These are phyloP conservation scores for Malurus melanocephalus DNA, from an alignment of 2,113 vertebrate species.

Conservation along the genomic window DNA sequence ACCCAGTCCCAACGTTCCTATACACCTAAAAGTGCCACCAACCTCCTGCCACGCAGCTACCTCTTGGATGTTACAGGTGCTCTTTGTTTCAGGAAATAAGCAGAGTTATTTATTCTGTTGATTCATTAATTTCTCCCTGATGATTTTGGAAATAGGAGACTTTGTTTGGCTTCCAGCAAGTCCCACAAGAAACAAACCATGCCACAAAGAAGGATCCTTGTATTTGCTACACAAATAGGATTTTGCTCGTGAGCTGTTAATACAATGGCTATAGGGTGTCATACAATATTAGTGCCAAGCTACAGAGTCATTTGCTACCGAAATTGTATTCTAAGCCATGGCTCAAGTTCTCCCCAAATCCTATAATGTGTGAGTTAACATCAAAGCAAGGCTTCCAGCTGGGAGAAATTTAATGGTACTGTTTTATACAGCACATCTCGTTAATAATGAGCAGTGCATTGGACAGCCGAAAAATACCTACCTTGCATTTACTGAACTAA, in stretches of 20 bases:
- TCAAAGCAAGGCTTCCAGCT: not conserved
- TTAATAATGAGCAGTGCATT: not conserved
- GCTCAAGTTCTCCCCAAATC: not conserved
- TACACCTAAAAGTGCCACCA: not conserved
- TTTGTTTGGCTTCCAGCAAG: not conserved
- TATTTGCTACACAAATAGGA: not conserved
- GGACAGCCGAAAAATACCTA: not conserved
- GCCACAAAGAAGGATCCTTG: not conserved
- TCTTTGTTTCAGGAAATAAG: constrained; percentile 37
- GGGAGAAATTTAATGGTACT: not conserved
- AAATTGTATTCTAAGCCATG: not conserved
- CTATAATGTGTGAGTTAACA: not conserved
- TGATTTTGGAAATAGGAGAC: constrained; percentile 28
- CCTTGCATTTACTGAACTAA: not conserved
- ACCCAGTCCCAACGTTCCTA: not conserved
- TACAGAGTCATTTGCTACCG: not conserved
- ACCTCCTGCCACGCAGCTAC: not conserved
- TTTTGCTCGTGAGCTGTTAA: not conserved
- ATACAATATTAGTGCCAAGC: not conserved
- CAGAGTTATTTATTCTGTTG: constrained; percentile 4
- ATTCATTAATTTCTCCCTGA: not conserved
- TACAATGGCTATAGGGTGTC: not conserved
- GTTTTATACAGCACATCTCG: not conserved
- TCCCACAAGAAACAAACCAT: not conserved
- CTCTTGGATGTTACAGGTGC: not conserved